Base-by-base conservation (phyloP, 2,888 invertebrate genomes). In the Microlaimidae sp. region DNA sequence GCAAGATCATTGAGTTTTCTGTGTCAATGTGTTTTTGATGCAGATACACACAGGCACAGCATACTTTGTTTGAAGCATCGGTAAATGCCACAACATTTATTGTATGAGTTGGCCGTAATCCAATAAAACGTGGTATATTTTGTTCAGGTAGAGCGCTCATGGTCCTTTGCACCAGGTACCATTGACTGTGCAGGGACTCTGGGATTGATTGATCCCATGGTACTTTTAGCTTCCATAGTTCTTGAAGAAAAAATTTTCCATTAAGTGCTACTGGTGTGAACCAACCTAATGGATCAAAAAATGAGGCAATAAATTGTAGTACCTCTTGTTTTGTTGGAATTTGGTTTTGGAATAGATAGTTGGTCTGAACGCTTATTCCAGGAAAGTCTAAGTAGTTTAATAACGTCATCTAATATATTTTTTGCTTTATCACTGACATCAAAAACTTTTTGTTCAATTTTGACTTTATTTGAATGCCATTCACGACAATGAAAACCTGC, bases 221-320 rank as follows among this genome's bases (percentile, higher is more conserved):
- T 3, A 24, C 1, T 0, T 29, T 13, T 2, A 26, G 7, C 3
- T 26, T 1, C 41, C 54, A 51, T 5, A 57, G 21, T 17, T 46
- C 42, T 52, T 59, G 58, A 10, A 53, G 42, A 40, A 58, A 59
- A 1, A 48, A 10, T 21, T 57, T 57, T 10, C 51, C 54, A 1
- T 17, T 17, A 1, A 59, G 49, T 7, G 52, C 19, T 1, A 50
- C 43, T 24, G 60, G 60, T 4, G 54, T 17, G 1, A 55, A 4
- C 4, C 49, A 10, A 24, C 59, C 58, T 17, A 49, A 28, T 2
- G 57, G 58, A 32, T 59, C 60, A 48, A 49, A 58, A 43, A 21
- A 2, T 1, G 29, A 21, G 5, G 57, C 53, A 10, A 24, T 5
- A 5, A 38, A 40, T 1, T 52, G 29, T 2, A 46, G 17, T 1